phyloP scores from a whole-genome alignment of 2,113 vertebrate genomes.

The Sardina pilchardus region DNA sequence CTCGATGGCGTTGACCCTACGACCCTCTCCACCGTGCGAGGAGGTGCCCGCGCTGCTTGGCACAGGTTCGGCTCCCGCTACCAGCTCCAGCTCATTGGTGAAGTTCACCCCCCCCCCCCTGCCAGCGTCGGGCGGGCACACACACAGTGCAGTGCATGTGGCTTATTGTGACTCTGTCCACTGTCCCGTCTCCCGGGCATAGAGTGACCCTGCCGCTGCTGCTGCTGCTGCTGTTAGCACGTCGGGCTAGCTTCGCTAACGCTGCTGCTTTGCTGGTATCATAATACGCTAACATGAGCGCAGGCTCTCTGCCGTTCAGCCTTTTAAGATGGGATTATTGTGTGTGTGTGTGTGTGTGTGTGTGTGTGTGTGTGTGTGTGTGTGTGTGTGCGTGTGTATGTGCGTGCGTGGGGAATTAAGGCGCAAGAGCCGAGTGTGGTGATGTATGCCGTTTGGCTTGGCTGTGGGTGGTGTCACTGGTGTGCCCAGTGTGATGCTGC shows the following conservation, averaged over 20 bases:
- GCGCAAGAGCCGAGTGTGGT: background rate
- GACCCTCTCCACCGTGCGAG: background rate
- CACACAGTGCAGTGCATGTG: background rate
- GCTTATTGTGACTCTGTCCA: background rate
- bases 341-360: background rate
- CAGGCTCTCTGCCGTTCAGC: background rate
- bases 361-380: background rate
- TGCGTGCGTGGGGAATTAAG: background rate
- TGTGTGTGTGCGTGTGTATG: background rate
- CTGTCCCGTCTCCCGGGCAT: background rate
- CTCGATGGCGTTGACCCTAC: background rate
- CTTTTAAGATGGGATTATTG: constrained; percentile 2
- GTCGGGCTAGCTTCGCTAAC: too few relatives aligned
- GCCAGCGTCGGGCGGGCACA: too few relatives aligned
- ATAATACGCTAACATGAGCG: background rate
- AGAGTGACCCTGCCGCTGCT: background rate
- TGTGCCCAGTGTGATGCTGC: background rate
- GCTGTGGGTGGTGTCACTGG: background rate
- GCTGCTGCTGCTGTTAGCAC: background rate
- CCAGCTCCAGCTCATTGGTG: too few relatives aligned
- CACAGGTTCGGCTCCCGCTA: too few relatives aligned
- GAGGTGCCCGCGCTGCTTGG: background rate
- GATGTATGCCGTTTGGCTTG: background rate
- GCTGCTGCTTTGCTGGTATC: background rate
- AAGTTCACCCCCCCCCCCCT: too few relatives aligned